Percentiles rank a stretch among this genome's conserved stretches.
Evolutionary conservation across 2,113 vertebrate species (phyloP).

Genomic region (Chroicocephalus ridibundus): DNA sequence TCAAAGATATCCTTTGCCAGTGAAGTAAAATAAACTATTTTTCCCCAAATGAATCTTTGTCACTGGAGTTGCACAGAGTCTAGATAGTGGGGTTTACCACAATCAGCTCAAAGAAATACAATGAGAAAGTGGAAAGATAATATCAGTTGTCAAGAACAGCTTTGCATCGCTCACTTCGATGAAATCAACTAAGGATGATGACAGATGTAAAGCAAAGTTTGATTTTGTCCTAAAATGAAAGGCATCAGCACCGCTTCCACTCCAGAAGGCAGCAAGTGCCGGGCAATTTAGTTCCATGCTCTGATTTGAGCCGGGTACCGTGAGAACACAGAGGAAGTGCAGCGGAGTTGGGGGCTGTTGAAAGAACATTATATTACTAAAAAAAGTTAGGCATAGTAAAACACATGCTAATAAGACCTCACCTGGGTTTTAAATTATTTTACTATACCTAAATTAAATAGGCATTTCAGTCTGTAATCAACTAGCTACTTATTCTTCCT

Average conservation of each 20-base stretch:
- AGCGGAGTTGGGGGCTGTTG: neutral
- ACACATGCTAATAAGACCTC: neutral
- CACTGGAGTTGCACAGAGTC: neutral
- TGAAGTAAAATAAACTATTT: neutral
- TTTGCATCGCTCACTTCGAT: neutral
- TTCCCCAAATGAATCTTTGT: neutral
- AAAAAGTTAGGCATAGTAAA: neutral
- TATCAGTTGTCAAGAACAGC: neutral
- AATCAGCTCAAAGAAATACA: neutral
- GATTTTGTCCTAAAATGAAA: neutral
- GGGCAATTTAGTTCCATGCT: neutral
- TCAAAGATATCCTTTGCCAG: neutral
- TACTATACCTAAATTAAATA: neutral
- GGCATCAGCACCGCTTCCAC: neutral
- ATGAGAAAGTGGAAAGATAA: neutral
- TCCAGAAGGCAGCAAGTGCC: neutral
- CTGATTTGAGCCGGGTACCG: accelerated
- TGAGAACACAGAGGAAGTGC: neutral
- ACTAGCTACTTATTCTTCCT: neutral
- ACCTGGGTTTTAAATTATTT: neutral
- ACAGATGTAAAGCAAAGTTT: neutral
- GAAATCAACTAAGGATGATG: neutral
- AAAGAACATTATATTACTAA: neutral
- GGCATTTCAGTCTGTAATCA: neutral
- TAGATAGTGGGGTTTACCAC: neutral